These are phyloP conservation scores for Sitodiplosis mosellana DNA, from an alignment of 1,140 invertebrate genomes.

Conservation along the genomic window DNA sequence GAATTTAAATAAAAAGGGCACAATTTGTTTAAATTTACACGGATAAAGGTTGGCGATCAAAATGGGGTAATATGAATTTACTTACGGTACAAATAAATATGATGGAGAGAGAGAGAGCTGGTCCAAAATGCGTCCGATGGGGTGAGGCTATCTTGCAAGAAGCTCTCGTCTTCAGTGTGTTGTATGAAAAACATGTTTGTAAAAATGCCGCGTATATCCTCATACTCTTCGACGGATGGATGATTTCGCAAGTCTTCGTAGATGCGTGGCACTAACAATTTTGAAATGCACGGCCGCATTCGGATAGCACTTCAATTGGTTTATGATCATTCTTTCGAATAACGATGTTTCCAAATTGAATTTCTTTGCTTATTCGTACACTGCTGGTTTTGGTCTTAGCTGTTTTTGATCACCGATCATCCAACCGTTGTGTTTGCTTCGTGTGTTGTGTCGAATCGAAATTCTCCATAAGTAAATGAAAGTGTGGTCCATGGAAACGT, in stretches of 20 bases:
- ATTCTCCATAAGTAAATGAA: too few relatives aligned
- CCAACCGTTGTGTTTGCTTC: too few relatives aligned
- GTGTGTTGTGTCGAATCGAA: too few relatives aligned
- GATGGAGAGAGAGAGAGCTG: too few relatives aligned
- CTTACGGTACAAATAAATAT: too few relatives aligned
- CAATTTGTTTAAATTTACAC: too few relatives aligned
- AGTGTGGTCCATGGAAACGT: too few relatives aligned
- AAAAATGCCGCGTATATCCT: slow-evolving; percentile 36
- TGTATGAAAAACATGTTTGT: slow-evolving; percentile 1
- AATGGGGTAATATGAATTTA: too few relatives aligned
- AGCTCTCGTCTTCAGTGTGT: slow-evolving; percentile 23
- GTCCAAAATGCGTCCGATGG: too few relatives aligned
- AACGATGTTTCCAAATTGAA: slow-evolving; percentile 48
- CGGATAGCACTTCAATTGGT: slow-evolving; percentile 33
- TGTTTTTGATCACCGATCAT: slow-evolving; percentile 71
- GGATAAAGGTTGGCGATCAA: too few relatives aligned
- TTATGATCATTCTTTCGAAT: slow-evolving; percentile 51
- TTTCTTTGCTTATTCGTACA: slow-evolving; percentile 34
- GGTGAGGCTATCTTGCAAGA: slow-evolving; percentile 16
- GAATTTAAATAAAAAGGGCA: too few relatives aligned
- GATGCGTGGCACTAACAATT: slow-evolving; percentile 37
- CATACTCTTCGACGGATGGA: slow-evolving; percentile 28
- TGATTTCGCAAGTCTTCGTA: slow-evolving; percentile 37
- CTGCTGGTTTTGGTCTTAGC: slow-evolving; percentile 42
- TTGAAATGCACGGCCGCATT: slow-evolving; percentile 44